These are phyloP conservation scores for Scopus umbretta DNA, from an alignment of 2,113 vertebrate species.

Conservation along the genomic window DNA sequence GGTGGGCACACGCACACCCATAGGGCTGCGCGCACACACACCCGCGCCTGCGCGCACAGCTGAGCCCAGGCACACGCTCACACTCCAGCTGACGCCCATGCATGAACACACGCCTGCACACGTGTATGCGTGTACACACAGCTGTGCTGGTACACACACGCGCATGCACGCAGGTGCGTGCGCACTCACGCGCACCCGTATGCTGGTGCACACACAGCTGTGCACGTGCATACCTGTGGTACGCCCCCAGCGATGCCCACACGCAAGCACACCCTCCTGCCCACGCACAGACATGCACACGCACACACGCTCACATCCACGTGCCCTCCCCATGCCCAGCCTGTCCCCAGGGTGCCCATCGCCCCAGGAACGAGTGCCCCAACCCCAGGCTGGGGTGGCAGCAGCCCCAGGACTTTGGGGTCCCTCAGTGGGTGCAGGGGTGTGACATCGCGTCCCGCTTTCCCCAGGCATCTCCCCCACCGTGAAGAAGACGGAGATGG, in stretches of 20 bases:
- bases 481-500: conserved; percentile 95
- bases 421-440: accelerated
- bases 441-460: accelerated
- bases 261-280: neutral
- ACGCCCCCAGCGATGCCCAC: neutral
- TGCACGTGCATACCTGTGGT: accelerated
- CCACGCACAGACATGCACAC: neutral
- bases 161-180: accelerated
- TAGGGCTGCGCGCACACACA: neutral
- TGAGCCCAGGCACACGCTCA: no score
- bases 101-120: no score
- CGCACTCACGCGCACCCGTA: accelerated
- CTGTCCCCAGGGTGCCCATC: neutral
- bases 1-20: accelerated
- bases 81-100: accelerated
- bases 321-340: neutral
- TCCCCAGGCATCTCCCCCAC: conserved; percentile 88
- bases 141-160: no score
- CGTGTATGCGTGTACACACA: no score
- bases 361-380: accelerated
- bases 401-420: no score
- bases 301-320: accelerated
- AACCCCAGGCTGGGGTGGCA: neutral
- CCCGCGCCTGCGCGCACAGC: accelerated
- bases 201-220: no score